Evolutionary conservation across 2,888 invertebrate species (phyloP).

Genomic region (Drosophila phalerata): DNA sequence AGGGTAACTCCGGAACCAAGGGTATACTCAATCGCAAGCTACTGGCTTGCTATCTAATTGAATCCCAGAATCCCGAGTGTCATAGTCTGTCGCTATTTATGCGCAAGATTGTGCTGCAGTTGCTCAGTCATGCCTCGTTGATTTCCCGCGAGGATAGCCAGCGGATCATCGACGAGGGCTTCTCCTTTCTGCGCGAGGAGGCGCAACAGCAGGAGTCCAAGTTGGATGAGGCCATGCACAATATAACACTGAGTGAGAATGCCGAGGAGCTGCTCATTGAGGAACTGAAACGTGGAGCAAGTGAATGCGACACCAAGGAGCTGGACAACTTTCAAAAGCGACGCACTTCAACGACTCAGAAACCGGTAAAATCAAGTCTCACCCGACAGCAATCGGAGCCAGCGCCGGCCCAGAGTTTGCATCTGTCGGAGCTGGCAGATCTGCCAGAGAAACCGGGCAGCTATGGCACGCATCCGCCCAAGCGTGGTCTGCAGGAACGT

Average conservation of each 20-base stretch:
- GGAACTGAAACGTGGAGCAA: slow-evolving; percentile 82
- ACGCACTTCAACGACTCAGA: slow-evolving; percentile 78
- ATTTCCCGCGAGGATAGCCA: slow-evolving; percentile 82
- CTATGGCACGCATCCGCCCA: slow-evolving; percentile 85
- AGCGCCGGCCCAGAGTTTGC: slow-evolving; percentile 74
- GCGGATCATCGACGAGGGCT: slow-evolving; percentile 81
- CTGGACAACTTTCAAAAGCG: slow-evolving; percentile 75
- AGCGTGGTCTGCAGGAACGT: slow-evolving; percentile 64
- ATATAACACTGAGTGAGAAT: slow-evolving; percentile 83
- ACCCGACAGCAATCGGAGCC: slow-evolving; percentile 85
- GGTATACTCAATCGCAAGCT: slow-evolving; percentile 89
- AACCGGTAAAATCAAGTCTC: slow-evolving; percentile 57
- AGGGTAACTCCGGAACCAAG: slow-evolving; percentile 85
- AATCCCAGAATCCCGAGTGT: slow-evolving; percentile 94
- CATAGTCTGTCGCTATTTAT: slow-evolving; percentile 95
- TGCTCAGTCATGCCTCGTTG: slow-evolving; percentile 89
- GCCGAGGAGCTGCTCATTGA: slow-evolving; percentile 84
- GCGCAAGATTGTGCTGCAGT: slow-evolving; percentile 93
- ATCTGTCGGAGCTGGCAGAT: slow-evolving; percentile 34
- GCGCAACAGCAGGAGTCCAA: slow-evolving; percentile 83
- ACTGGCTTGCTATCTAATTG: slow-evolving; percentile 94
- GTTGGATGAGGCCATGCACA: slow-evolving; percentile 82
- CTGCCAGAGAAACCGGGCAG: slow-evolving; percentile 45
- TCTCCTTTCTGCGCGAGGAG: slow-evolving; percentile 83
- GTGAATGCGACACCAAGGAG: slow-evolving; percentile 76